Base-by-base conservation (phyloP, 2,888 invertebrate species). In the Gymnocheta viridis region DNA sequence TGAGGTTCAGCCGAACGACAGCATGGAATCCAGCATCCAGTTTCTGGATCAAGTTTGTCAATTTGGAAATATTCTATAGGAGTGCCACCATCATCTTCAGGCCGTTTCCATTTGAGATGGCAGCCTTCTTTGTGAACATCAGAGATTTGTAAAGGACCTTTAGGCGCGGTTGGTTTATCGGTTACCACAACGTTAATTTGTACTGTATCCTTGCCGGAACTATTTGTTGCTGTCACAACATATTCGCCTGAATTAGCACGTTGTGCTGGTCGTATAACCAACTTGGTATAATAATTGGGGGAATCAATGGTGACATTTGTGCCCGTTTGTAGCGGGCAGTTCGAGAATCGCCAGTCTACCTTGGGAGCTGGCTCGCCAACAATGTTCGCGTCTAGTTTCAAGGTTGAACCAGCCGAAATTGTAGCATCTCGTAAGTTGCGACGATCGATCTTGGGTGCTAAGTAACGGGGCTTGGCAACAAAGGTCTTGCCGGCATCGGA, bases 31-130 rank as follows among this genome's bases (percentile, higher is more conserved):
- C 97, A 97, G 90, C 95, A 95, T 6, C 97, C 97, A 70, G 96
- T 96, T 88, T 96, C 96, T 0, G 96, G 95, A 91, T 98, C 98
- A 94, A 98, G 94, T 90, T 98, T 98, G 91, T 99, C 99, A 62
- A 99, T 95, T 91, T 98, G 96, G 93, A 98, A 99, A 91, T 98
- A 97, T 90, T 98, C 98, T 91, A 99, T 97, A 38, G 98, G 98
- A 85, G 95, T 94, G 32, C 98, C 98, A 56, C 98, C 98, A 92
- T 99, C 98, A 92, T 98, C 98, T 89, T 95, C 95, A 1, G 98
- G 98, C 67, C 98, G 94, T 92, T 98, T 98, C 99, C 99, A 99
- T 90, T 98, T 97, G 82, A 99, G 94, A 85, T 97, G 97, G 87
- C 98, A 98, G 3, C 98, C 98, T 88, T 98, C 97, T 89, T 97